Evolutionary conservation across 1,140 invertebrate species (phyloP).

Genomic region (Chelonus insularis): DNA sequence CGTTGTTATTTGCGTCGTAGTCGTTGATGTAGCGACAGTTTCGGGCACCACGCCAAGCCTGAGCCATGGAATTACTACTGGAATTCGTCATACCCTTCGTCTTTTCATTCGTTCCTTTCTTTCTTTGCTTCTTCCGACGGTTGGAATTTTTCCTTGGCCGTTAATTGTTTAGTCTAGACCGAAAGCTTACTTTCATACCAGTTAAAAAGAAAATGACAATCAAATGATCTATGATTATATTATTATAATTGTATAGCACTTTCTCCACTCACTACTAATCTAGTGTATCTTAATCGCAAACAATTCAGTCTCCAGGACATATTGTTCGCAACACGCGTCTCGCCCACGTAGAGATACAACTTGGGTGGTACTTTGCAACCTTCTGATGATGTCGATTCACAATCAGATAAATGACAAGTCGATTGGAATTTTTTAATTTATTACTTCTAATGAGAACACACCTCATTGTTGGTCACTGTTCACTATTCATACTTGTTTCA

Average conservation of each 20-base stretch:
- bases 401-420: not conserved
- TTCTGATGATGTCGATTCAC: not conserved
- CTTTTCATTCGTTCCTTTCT: slow-evolving; percentile 5
- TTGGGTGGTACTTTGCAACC: slow-evolving; percentile 23
- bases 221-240: not conserved
- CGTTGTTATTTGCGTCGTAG: slow-evolving; percentile 46
- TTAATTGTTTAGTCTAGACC: not conserved
- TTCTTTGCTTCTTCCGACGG: slow-evolving; percentile 2
- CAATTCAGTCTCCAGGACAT: slow-evolving; percentile 16
- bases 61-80: slow-evolving; percentile 43
- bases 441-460: too few species aligned
- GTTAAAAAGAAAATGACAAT: not conserved
- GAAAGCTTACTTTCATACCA: not conserved
- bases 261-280: slow-evolving; percentile 23
- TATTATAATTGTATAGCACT: slow-evolving; percentile 16
- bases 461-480: too few species aligned
- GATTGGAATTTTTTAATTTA: not conserved
- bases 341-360: slow-evolving; percentile 21
- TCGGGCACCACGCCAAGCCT: slow-evolving; percentile 46
- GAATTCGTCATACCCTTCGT: slow-evolving; percentile 42
- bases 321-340: slow-evolving; percentile 21
- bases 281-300: slow-evolving; percentile 27
- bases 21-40: slow-evolving; percentile 45
- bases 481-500: too few species aligned
- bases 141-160: not conserved